phyloP scores from a whole-genome alignment of 2,888 invertebrate genomes.

The Trissolcus japonicus region DNA sequence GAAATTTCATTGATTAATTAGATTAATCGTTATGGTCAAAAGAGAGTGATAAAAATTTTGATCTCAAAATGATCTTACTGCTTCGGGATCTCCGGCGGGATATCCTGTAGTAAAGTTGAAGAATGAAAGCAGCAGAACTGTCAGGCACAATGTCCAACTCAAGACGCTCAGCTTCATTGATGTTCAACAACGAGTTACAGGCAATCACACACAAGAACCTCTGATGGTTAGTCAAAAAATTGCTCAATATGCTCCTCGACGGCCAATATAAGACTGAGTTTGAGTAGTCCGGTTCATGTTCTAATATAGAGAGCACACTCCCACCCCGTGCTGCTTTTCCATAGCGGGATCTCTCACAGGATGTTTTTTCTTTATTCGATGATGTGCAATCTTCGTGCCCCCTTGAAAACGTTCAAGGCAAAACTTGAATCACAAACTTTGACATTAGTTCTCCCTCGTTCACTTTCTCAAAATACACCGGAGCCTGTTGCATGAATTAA shows the following conservation, averaged over 20 bases:
- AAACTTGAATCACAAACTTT: slow-evolving; percentile 32
- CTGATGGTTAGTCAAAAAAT: slow-evolving; percentile 24
- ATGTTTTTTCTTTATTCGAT: slow-evolving; percentile 52
- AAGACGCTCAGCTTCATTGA: slow-evolving; percentile 65
- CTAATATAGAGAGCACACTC: slow-evolving; percentile 72
- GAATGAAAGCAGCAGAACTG: slow-evolving; percentile 60
- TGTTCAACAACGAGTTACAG: slow-evolving; percentile 26
- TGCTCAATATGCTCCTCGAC: slow-evolving; percentile 53
- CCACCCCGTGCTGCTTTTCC: slow-evolving; percentile 59
- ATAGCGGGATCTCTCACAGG: slow-evolving; percentile 43
- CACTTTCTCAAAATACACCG: slow-evolving; percentile 17
- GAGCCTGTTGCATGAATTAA: too few species aligned
- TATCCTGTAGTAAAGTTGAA: slow-evolving; percentile 64
- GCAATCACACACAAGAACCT: slow-evolving; percentile 28
- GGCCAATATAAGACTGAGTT: slow-evolving; percentile 68
- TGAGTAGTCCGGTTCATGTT: slow-evolving; percentile 70
- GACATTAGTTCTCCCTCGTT: slow-evolving; percentile 23
- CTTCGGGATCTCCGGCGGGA: slow-evolving; percentile 72
- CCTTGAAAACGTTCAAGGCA: slow-evolving; percentile 22
- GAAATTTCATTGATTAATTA: too few species aligned
- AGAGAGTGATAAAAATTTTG: neutral
- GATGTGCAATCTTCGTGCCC: slow-evolving; percentile 30
- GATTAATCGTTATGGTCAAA: too few species aligned
- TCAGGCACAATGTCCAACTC: slow-evolving; percentile 53
- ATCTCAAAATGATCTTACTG: slow-evolving; percentile 64